Base-by-base conservation (phyloP, 2,888 invertebrate genomes). In the Cephus runcator region DNA sequence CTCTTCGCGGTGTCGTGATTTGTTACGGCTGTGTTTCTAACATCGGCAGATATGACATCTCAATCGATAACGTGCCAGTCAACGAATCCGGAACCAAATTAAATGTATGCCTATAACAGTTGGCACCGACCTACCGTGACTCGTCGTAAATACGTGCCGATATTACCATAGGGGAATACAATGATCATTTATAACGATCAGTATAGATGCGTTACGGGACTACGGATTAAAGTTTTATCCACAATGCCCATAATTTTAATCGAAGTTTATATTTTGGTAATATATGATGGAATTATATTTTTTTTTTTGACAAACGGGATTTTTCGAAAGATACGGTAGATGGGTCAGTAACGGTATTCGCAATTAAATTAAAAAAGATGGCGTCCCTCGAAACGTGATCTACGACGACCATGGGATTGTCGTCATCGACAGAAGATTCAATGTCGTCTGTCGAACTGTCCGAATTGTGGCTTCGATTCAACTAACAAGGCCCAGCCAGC, bases 61-160 rank as follows among this genome's bases (percentile, higher is more conserved):
- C 79, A 79, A 81, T 82, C 77, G 78, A 80, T 79, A 80, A 79
- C 76, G 36, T 77, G 79, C 15, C 76, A 69, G 78, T 80, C 75
- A 75, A 71, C 76, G 79, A 81, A 73, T 69, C 71, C 73, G 73
- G 73, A 80, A 80, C 80, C 80, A 79, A 77, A 80, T 79, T 79
- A 77, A 80, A 77, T 56, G 34, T 73, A 75, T 71, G 71, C 23
- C 23, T 56, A 23, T 56, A 56, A 9, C 23, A 56, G 56, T 23
- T 56, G 56, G 56, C 23, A 56, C 23, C 56, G 56, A 56, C 56
- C 56, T 56, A 56, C 23, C 56, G 23, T 56, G 56, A 56, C 56
- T 56, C 9, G 9, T 56, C 56, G 56, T 56, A 56, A 23, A 56
- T 23, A 56, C 23, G 23, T 56, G 56, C 23, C 23, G 9, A 23